Evolutionary conservation across 92 coral and sea anemone genomes (phyloP).

Genomic region (Meandrina meandrites): DNA sequence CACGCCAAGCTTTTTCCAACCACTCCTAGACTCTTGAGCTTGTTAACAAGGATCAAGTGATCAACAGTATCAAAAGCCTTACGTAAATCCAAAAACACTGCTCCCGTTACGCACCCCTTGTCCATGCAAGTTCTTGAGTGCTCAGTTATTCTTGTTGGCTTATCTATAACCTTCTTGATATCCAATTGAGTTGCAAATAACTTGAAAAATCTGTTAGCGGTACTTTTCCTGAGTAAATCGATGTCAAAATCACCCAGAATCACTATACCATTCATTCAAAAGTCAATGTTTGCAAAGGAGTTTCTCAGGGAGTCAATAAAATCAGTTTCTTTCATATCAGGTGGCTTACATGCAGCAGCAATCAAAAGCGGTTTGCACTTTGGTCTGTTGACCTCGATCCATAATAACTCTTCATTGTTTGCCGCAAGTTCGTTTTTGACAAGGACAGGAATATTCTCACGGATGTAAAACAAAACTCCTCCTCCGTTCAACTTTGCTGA

Average conservation of each 20-base stretch:
- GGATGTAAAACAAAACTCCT: constrained; percentile 28
- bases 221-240: constrained; percentile 28
- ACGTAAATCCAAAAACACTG: too few species aligned
- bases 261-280: constrained; percentile 16
- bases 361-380: too few species aligned
- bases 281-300: constrained; percentile 19
- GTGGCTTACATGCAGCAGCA: constrained; percentile 32
- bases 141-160: constrained; percentile 42
- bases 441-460: constrained; percentile 21
- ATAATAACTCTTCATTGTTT: constrained; percentile 13
- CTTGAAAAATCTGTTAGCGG: constrained; percentile 7
- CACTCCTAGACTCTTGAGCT: too few species aligned
- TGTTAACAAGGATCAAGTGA: too few species aligned
- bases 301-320: constrained; percentile 22
- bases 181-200: constrained; percentile 40
- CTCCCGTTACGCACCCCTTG: too few species aligned
- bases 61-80: too few species aligned
- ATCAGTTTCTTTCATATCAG: constrained; percentile 23
- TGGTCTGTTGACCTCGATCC: constrained; percentile 39
- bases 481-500: constrained; percentile 14
- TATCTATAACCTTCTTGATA: constrained; percentile 28
- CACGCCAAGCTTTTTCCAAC: too few species aligned
- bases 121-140: constrained; percentile 60
- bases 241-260: constrained; percentile 33
- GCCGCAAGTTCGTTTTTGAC: constrained; percentile 5